Conservation (phyloP, 1,140 invertebrate species). For the Aleiodes sp. region DNA sequence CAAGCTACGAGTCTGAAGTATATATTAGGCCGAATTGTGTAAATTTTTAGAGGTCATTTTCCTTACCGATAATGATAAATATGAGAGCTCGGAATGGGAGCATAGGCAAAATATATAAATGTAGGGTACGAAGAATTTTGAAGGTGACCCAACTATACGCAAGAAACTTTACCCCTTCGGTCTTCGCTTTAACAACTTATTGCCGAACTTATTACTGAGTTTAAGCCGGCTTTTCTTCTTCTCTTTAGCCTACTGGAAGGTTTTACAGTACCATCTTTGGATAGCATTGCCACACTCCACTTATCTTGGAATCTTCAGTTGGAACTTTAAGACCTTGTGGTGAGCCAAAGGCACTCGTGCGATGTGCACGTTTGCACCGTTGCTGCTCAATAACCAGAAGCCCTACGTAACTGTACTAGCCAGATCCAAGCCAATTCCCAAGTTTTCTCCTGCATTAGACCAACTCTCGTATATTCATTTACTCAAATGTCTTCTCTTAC, state of each 20-base stretch:
- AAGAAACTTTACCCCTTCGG: conserved; percentile 44
- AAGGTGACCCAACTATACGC: conserved; percentile 31
- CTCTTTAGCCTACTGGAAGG: background rate
- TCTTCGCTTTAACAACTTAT: conserved; percentile 42
- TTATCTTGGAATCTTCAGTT: conserved; percentile 53
- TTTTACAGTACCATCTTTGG: conserved; percentile 22
- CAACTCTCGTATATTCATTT: background rate
- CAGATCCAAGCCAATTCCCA: conserved; percentile 3
- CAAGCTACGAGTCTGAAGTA: background rate
- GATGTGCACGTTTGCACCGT: conserved; percentile 31
- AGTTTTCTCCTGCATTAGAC: background rate
- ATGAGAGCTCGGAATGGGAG: conserved; percentile 26
- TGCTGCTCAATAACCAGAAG: conserved; percentile 25
- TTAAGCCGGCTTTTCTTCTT: conserved; percentile 41
- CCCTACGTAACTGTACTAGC: background rate
- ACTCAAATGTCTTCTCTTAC: background rate
- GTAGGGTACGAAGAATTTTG: conserved; percentile 29
- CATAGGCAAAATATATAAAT: conserved; percentile 2
- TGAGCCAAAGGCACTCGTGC: conserved; percentile 10
- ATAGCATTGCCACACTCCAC: conserved; percentile 37
- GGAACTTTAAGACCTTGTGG: conserved; percentile 46
- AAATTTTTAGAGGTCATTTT: conserved; percentile 21
- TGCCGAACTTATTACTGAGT: conserved; percentile 55
- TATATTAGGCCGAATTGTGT: conserved; percentile 1
- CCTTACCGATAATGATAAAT: conserved; percentile 36